Evolutionary conservation across 37 sponge, comb jelly and placozoan species (phyloP).

Genomic region (Chondrilla cf. caribensis): DNA sequence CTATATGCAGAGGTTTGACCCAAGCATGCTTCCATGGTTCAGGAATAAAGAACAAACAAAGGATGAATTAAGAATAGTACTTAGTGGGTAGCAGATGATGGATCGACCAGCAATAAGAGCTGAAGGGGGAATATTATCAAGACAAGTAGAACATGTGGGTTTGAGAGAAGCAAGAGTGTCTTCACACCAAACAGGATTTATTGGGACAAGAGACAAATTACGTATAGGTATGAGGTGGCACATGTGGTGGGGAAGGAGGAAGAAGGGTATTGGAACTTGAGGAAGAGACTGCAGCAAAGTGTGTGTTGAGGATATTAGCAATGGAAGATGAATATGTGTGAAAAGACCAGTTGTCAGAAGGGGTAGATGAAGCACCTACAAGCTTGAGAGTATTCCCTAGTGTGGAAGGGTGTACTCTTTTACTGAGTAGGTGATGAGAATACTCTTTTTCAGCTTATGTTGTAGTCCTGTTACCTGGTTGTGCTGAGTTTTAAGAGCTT

Average conservation of each 20-base stretch:
- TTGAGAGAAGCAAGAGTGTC: not conserved
- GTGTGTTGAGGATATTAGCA: not conserved
- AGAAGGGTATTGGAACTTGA: not conserved
- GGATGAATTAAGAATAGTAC: not conserved
- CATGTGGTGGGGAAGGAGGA: too few relatives aligned
- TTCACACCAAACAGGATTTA: not conserved
- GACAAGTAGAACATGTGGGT: not conserved
- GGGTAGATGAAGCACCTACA: not conserved
- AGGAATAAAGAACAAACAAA: not conserved
- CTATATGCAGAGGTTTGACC: not conserved
- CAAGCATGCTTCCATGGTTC: not conserved
- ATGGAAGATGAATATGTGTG: not conserved
- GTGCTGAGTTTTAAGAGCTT: not conserved
- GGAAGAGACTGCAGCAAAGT: not conserved
- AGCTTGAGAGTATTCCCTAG: not conserved
- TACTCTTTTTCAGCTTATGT: not conserved
- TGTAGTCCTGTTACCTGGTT: not conserved
- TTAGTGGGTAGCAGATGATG: not conserved
- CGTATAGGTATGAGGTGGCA: too few relatives aligned
- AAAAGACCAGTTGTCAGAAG: not conserved
- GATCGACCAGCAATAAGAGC: not conserved
- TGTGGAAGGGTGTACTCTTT: not conserved
- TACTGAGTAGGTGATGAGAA: not conserved
- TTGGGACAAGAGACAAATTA: not conserved
- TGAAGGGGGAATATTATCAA: not conserved